Conservation (phyloP, 2,113 vertebrate species). For the Gallinago media region DNA sequence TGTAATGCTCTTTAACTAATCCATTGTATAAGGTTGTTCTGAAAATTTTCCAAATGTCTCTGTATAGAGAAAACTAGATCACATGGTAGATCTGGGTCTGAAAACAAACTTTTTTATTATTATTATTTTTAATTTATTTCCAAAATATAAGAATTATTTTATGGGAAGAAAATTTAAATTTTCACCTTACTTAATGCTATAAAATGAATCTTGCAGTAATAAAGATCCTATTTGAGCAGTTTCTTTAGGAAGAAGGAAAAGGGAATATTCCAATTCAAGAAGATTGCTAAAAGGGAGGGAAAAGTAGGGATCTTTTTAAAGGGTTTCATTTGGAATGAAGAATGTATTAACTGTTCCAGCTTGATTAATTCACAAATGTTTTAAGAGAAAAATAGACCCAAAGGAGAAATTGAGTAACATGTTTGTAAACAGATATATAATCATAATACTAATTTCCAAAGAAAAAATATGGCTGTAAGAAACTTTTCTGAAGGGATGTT, state of each 20-base stretch:
- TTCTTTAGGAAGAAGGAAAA: neutral
- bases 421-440: neutral
- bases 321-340: neutral
- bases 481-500: neutral
- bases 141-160: neutral
- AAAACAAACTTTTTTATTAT: neutral
- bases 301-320: neutral
- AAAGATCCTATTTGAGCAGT: neutral
- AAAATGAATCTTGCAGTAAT: neutral
- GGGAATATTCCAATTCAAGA: neutral
- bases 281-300: neutral
- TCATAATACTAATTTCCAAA: neutral
- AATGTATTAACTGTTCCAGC: neutral
- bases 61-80: neutral
- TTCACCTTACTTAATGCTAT: neutral
- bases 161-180: neutral
- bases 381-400: neutral
- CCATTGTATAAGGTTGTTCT: neutral
- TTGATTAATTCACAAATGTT: neutral
- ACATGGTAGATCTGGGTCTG: neutral
- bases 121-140: neutral
- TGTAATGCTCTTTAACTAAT: neutral
- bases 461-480: neutral
- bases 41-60: neutral
- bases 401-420: neutral